Evolutionary conservation across 2,888 invertebrate genomes (phyloP), one percentile per base, ranked within the genome.

Genomic region (Bombylius discolor): DNA sequence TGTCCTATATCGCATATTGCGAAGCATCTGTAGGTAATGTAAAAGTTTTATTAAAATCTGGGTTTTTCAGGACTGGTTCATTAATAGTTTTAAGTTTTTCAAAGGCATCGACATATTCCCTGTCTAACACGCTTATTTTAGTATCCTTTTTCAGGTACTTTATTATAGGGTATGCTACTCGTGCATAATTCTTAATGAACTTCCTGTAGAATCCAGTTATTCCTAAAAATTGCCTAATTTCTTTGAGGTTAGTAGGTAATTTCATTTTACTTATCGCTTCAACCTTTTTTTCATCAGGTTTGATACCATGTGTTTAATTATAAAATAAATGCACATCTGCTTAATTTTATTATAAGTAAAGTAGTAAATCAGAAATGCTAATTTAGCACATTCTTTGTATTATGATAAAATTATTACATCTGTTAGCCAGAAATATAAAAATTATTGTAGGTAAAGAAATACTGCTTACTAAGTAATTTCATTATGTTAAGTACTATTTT

Each of bases 211-310:
- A 57, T 11, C 55, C 57, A 11, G 59, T 59, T 48, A 54, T 59
- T 51, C 45, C 61, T 50, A 61, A 32, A 52, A 59, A 57, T 11
- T 36, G 44, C 52, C 44, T 53, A 12, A 54, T 56, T 34, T 51
- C 49, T 53, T 58, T 44, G 13, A 44, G 34, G 11, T 55, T 49
- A 42, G 14, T 49, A 9, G 53, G 51, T 11, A 53, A 42, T 49
- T 51, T 49, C 51, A 55, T 36, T 11, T 52, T 52, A 52, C 44
- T 36, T 51, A 64, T 52, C 9, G 60, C 58, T 49, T 58, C 47
- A 5, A 63, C 49, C 60, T 67, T 67, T 3, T 59, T 58, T 59
- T 58, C 62, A 51, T 67, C 63, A 11, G 68, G 65, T 52, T 58
- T 63, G 32, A 65, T 62, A 6, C 63, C 64, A 4, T 66, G n/a